Percentiles rank a stretch among this genome's conserved stretches.
These are phyloP conservation scores for Crenichthys baileyi DNA, from an alignment of 2,797 vertebrate genomes.

Conservation along the genomic window DNA sequence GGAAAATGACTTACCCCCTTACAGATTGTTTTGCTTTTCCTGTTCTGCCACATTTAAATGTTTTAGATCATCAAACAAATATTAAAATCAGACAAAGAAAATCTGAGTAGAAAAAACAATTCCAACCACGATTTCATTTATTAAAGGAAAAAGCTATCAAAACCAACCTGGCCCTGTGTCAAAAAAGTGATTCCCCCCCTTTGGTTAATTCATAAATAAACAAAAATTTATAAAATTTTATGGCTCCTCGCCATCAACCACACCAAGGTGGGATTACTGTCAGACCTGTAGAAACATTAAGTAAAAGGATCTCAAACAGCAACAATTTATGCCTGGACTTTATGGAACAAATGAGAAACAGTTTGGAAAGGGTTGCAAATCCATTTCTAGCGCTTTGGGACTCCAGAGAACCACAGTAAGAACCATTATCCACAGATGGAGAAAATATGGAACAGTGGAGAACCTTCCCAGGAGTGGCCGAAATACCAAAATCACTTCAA, in stretches of 20 bases:
- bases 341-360: too few relatives aligned
- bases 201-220: background rate
- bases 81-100: background rate
- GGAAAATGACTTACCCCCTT: background rate
- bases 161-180: background rate
- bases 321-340: too few relatives aligned
- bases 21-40: background rate
- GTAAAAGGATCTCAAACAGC: too few relatives aligned
- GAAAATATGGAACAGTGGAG: too few relatives aligned
- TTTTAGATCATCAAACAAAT: background rate
- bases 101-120: background rate
- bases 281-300: background rate
- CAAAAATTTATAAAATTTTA: background rate
- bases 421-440: too few relatives aligned
- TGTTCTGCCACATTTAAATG: background rate
- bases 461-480: too few relatives aligned
- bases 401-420: too few relatives aligned
- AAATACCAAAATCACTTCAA: too few relatives aligned
- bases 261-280: background rate
- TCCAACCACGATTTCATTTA: too few relatives aligned
- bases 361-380: too few relatives aligned
- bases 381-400: too few relatives aligned
- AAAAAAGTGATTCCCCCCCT: too few relatives aligned
- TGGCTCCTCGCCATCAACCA: background rate
- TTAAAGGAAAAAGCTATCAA: background rate